Base-by-base conservation (phyloP, 2,797 vertebrate genomes). In the Coreius guichenoti region DNA sequence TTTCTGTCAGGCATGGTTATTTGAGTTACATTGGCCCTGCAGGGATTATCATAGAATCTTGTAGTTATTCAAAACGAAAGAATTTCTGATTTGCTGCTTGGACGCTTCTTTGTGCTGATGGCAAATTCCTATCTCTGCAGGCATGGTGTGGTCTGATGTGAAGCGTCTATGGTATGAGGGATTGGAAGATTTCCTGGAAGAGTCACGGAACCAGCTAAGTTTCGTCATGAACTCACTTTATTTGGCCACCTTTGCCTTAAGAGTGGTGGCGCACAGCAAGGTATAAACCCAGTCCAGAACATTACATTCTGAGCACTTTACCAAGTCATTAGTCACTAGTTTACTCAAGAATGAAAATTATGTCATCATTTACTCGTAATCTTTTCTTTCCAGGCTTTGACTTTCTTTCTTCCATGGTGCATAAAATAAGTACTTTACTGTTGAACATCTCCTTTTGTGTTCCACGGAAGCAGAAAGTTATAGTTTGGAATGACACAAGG, bases 141-240 rank as follows among this genome's bases (percentile, higher is more conserved):
- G 98, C 82, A 99, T 99, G 98, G 98, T 99, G 92, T 99, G 98
- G 98, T 99, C 98, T 33, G 98, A 99, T 87, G 97, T 99, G 92
- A 99, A 99, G 93, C 96, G 97, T 47, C 95, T 99, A 68, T 99
- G 98, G 98, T 99, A 99, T 90, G 96, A 98, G 83, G 98, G 98
- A 4, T 93, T 99, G 91, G 98, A 99, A 92, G 97, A 99, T 91
- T 99, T 99, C 87, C 91, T 99, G 93, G 97, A 99, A 74, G 98
- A 99, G 93, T 99, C 97, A 0, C 95, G 97, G 89, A 99, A 99
- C 93, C 98, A 99, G 92, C 96, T 99, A 91, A 99, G 98, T 93
- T 99, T 99, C 91, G 97, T 99, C 88, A 99, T 99, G 98, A 99
- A 99, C 93, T 99, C 98, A 19, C 95, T 99, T 69, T 99, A 99